Evolutionary conservation across 2,113 vertebrate species (phyloP).

Genomic region (Ardeotis arabs): DNA sequence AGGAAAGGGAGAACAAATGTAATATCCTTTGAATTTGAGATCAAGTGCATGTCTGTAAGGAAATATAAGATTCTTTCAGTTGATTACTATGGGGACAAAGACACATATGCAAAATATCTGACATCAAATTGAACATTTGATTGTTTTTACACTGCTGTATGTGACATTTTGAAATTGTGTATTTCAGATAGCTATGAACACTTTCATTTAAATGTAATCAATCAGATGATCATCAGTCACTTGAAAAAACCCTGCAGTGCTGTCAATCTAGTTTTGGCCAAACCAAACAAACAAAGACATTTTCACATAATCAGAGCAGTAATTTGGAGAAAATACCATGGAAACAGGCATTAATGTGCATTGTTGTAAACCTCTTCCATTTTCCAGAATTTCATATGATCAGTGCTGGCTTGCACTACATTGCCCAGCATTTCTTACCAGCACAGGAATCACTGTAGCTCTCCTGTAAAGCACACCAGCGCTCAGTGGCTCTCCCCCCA

Average conservation of each 20-base stretch:
- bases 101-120: neutral
- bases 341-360: neutral
- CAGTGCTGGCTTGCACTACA: neutral
- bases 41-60: neutral
- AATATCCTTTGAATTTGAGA: neutral
- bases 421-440: neutral
- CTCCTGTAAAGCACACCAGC: neutral
- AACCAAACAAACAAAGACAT: neutral
- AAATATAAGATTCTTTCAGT: neutral
- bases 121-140: neutral
- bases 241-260: neutral
- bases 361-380: neutral
- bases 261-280: neutral
- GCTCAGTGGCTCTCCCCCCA: neutral
- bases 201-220: neutral
- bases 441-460: neutral
- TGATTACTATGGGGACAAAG: neutral
- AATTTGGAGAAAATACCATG: neutral
- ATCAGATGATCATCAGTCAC: neutral
- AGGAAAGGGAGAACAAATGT: neutral
- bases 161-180: neutral
- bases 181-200: neutral
- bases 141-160: neutral
- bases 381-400: neutral
- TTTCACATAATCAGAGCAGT: neutral